Percentiles rank a stretch among this genome's conserved stretches.
Evolutionary conservation across 2,113 vertebrate species (phyloP).

Genomic region (Excalfactoria chinensis): DNA sequence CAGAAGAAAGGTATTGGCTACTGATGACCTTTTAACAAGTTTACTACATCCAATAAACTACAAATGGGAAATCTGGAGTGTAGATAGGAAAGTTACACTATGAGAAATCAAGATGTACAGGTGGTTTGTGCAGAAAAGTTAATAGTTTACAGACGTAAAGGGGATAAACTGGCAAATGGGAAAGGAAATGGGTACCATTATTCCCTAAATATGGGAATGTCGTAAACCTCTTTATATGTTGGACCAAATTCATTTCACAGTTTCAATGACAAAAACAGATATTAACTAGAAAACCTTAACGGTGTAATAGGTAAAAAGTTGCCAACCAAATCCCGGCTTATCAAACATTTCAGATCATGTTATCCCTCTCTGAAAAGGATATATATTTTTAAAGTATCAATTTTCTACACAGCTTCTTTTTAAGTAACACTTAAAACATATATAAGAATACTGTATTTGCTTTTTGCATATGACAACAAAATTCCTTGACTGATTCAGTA

Average conservation of each 20-base stretch:
- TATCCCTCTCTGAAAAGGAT: not conserved
- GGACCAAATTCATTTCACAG: not conserved
- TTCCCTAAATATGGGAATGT: not conserved
- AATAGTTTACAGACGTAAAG: not conserved
- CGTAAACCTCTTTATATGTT: not conserved
- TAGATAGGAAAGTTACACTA: not conserved
- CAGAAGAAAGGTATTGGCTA: not conserved
- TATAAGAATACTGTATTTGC: not conserved
- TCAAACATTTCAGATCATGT: not conserved
- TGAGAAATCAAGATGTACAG: not conserved
- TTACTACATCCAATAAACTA: not conserved
- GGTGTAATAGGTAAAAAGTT: not conserved
- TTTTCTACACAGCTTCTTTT: not conserved
- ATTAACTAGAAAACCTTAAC: not conserved
- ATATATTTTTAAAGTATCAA: not conserved
- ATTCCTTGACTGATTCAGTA: not conserved
- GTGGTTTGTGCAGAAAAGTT: not conserved
- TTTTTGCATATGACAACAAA: not conserved
- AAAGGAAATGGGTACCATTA: constrained; percentile 17
- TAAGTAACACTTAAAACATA: not conserved
- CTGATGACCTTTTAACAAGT: not conserved
- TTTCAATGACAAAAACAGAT: not conserved
- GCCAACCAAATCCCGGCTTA: not conserved
- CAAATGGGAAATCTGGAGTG: not conserved
- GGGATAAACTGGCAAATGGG: not conserved